A percentile compares a stretch with the other conserved stretches of the same genome.
Conservation (phyloP, 2,797 vertebrate genomes). For the Potorous gilbertii region DNA sequence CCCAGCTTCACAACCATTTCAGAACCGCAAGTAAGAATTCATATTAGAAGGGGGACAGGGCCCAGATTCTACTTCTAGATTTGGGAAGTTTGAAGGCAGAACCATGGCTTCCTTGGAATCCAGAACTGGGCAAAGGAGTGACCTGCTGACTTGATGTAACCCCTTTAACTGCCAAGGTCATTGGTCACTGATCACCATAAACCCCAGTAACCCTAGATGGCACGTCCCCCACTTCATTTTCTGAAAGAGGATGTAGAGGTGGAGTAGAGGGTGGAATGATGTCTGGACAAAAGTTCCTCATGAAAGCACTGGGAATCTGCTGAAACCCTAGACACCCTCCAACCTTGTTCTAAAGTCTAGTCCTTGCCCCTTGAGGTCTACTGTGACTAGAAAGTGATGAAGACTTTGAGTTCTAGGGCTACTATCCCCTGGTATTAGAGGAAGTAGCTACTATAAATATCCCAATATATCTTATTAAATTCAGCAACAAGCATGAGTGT, state of each 20-base stretch:
- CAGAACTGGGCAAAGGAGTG: background rate
- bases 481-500: conserved; percentile 10
- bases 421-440: too few relatives aligned
- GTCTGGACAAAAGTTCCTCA: background rate
- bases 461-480: conserved; percentile 27
- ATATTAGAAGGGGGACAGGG: background rate
- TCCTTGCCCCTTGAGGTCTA: background rate
- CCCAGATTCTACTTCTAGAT: background rate
- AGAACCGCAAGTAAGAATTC: background rate
- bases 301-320: background rate
- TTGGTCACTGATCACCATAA: background rate
- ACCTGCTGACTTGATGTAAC: conserved; percentile 29
- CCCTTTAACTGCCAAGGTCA: conserved; percentile 54
- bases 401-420: conserved; percentile 45
- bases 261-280: background rate
- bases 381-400: background rate
- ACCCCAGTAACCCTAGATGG: background rate
- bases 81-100: background rate
- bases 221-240: background rate
- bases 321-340: background rate
- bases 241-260: background rate
- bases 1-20: background rate
- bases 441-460: too few relatives aligned
- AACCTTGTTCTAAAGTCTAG: background rate
- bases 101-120: background rate